Evolutionary conservation across 2,797 vertebrate genomes (phyloP), one percentile per base, ranked within the genome.

Genomic region (Lithobates sylvaticus): DNA sequence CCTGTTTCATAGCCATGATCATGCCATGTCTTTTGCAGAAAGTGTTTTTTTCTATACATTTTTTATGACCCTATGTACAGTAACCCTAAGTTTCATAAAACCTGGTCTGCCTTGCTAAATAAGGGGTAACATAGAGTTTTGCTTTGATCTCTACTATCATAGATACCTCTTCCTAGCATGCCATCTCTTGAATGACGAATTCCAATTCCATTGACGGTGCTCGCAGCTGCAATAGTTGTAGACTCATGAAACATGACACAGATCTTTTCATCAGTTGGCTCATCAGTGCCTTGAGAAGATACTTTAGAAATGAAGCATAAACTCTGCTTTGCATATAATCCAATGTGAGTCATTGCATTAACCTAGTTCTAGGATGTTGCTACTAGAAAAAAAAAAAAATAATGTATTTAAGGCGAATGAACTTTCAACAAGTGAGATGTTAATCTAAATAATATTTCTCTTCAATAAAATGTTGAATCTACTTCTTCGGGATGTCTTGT

Each of bases 161-260:
- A 77, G 42, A 77, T 32, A 5, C 82, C 82, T 27, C 10, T 27
- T 44, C 82, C 82, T 70, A 70, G 54, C 74, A 77, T 54, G 27
- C 73, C 82, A 18, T 69, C 2, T 36, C 1, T 9, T 69, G 82
- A 84, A 16, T 73, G 73, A 8, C 32, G 7, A 39, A 76, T 76
- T 15, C 73, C 73, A 21, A 34, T 34, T 34, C 69, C 50, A 29
- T 39, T 2, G n/a, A 76, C 76, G 32, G 76, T 76, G 8, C 76
- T 27, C 2, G 8, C 26, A 12, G 82, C 82, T 23, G 82, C 42
- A 0, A 26, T 1, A 27, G 76, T 15, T 10, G 73, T 69, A 34
- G 82, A 76, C 8, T 73, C 82, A 50, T 84, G 82, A 23, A 36
- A 70, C 82, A 84, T 84, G 18, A 58, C 44, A 27, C 68, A 76